Evolutionary conservation across 2,888 invertebrate species (phyloP).

Genomic region (Archaeoteleia sp.): DNA sequence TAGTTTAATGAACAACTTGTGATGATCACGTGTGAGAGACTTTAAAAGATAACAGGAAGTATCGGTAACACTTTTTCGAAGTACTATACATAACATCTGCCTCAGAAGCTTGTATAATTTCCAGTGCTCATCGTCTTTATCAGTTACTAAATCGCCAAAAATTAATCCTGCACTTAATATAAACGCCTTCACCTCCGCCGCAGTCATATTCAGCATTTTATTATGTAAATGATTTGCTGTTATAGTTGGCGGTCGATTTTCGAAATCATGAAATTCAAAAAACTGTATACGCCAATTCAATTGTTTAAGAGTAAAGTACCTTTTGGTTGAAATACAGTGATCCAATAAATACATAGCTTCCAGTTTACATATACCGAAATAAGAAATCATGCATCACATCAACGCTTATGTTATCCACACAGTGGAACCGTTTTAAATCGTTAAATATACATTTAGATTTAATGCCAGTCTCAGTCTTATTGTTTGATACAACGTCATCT

Average conservation of each 20-base stretch:
- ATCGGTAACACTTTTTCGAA: neutral
- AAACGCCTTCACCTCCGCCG: neutral
- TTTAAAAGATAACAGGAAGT: too few species aligned
- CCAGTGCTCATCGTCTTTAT: neutral
- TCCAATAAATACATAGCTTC: too few species aligned
- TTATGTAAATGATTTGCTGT: neutral
- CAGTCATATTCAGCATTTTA: neutral
- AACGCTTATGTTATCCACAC: constrained; percentile 9
- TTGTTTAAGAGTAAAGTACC: neutral
- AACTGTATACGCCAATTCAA: neutral
- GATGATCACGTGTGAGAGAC: too few species aligned
- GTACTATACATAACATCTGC: neutral
- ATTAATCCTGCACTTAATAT: neutral
- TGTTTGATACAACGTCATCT: neutral
- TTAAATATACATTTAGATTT: constrained; percentile 16
- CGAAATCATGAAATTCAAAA: neutral
- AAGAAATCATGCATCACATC: constrained; percentile 1
- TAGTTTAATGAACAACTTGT: too few species aligned
- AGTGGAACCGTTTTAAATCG: constrained; percentile 5
- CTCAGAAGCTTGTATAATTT: neutral
- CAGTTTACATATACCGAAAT: too few species aligned
- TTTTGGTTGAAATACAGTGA: neutral
- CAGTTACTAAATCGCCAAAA: neutral
- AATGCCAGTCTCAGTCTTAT: constrained; percentile 12
- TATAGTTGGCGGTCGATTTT: neutral